A percentile compares a stretch with the other conserved stretches of the same genome.
Evolutionary conservation across 2,113 vertebrate genomes (phyloP).

Genomic region (Paralichthys olivaceus): DNA sequence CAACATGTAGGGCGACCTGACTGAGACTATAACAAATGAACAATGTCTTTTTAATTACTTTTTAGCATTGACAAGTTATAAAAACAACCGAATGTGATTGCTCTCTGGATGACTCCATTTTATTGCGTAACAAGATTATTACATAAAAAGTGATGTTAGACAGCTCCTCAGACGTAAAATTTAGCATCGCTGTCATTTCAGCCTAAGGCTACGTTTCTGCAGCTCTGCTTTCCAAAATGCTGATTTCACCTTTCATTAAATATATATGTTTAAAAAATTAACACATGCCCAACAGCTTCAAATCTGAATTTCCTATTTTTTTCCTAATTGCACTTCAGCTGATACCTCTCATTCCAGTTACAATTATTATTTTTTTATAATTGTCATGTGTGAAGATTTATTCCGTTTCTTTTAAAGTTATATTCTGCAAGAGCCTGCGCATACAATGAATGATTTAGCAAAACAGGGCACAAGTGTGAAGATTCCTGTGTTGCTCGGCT

Average conservation of each 20-base stretch:
- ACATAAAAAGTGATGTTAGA: constrained; percentile 13
- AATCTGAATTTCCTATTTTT: not conserved
- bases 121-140: not conserved
- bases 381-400: not conserved
- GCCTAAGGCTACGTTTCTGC: not conserved
- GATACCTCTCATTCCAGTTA: not conserved
- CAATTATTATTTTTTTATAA: not conserved
- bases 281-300: not conserved
- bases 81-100: not conserved
- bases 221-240: constrained; percentile 17
- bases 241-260: constrained; percentile 27
- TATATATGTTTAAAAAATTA: not conserved
- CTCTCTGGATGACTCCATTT: not conserved
- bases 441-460: not conserved
- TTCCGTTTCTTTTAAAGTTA: too few species aligned
- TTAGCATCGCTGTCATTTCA: not conserved
- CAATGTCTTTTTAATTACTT: not conserved
- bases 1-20: not conserved
- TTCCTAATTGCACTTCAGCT: not conserved
- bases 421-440: too few species aligned
- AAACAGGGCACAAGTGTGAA: not conserved
- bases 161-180: constrained; percentile 12
- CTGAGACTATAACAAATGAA: not conserved
- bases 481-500: not conserved
- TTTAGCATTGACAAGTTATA: not conserved